phyloP scores from a whole-genome alignment of 2,888 invertebrate genomes.

The Dasysyrphus albostriatus region DNA sequence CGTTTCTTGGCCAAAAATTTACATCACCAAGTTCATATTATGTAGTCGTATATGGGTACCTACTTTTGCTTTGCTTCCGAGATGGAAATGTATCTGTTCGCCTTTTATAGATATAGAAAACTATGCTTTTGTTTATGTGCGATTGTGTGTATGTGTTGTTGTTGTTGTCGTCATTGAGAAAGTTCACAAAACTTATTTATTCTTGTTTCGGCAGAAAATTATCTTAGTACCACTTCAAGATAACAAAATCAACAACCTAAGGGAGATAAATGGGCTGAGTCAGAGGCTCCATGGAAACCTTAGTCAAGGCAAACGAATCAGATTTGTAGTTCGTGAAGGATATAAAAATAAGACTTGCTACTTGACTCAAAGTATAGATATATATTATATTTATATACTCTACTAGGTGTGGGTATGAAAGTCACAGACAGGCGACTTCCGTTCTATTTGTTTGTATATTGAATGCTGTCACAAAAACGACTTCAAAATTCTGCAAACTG shows the following conservation, averaged over 20 bases:
- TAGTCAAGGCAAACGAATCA: conserved; percentile 1
- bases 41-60: no score
- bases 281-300: not conserved
- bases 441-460: conserved; percentile 38
- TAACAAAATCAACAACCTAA: conserved; percentile 43
- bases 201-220: conserved; percentile 47
- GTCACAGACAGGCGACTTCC: conserved; percentile 14
- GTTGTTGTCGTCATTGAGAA: conserved; percentile 21
- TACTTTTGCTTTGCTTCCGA: not conserved
- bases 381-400: no score
- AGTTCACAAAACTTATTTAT: conserved; percentile 72
- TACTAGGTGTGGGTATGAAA: not conserved
- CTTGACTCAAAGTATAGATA: not conserved
- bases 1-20: conserved; percentile 57
- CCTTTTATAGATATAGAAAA: not conserved
- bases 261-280: not conserved
- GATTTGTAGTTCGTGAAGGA: conserved; percentile 7
- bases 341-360: conserved; percentile 3
- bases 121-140: not conserved
- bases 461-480: conserved; percentile 55
- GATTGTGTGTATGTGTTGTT: not conserved
- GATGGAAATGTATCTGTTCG: conserved; percentile 30
- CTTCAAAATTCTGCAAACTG: conserved; percentile 65
- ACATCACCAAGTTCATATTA: conserved; percentile 54
- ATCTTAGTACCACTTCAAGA: conserved; percentile 53